These are phyloP conservation scores for Pelochelys cantorii DNA, from an alignment of 2,797 vertebrate genomes.

Conservation along the genomic window DNA sequence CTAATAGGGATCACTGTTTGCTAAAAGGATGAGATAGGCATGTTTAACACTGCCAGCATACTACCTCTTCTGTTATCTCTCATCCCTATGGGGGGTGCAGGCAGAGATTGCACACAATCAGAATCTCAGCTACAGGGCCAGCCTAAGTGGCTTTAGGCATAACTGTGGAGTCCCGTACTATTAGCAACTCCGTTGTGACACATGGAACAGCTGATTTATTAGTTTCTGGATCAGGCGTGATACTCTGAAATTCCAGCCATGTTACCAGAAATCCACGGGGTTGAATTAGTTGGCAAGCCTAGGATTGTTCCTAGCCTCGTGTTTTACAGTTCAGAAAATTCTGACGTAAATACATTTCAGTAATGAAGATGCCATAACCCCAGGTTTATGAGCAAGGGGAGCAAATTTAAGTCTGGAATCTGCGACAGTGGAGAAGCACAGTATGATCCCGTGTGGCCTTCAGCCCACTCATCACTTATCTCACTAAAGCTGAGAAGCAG, in stretches of 20 bases:
- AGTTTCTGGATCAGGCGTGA: conserved; percentile 9
- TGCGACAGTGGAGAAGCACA: accelerated
- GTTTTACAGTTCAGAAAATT: neutral
- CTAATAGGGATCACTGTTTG: neutral
- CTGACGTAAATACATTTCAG: accelerated
- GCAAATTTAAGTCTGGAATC: neutral
- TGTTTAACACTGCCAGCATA: neutral
- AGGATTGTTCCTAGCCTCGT: neutral
- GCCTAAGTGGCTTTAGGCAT: neutral
- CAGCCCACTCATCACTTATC: accelerated
- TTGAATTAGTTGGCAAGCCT: neutral
- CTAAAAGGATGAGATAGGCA: neutral
- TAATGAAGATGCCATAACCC: neutral
- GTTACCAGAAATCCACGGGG: neutral
- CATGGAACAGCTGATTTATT: conserved; percentile 13
- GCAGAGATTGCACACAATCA: neutral
- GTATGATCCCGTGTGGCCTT: neutral
- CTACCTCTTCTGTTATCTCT: neutral
- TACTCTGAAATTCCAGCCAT: neutral
- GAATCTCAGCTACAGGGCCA: neutral
- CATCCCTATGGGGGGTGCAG: neutral
- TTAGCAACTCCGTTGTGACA: neutral
- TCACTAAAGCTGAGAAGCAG: neutral
- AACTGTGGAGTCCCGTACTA: neutral
- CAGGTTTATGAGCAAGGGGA: neutral